Evolutionary conservation across 2,888 invertebrate species (phyloP), one percentile per base, ranked within the genome.

Genomic region (Oconnorella tubifera): DNA sequence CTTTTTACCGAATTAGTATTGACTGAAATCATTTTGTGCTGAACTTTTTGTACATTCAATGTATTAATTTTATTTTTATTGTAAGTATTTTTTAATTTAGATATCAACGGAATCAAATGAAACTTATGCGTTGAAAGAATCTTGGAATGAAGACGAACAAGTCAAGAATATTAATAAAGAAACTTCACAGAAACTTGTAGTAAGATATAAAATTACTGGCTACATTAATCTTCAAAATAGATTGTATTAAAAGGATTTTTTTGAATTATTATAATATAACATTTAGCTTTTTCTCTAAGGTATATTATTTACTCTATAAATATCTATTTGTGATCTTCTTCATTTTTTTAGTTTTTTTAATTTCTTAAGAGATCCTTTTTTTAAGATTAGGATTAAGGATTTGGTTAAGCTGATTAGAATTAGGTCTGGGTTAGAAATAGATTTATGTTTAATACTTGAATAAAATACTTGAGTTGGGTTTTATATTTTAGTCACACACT

Each of bases 271-370:
- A 40, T 6, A 40, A 40, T 40, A 40, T 40, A 14, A 40, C 10
- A 6, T 19, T 40, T 40, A 14, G 40, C 19, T 14, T 14, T 40
- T 40, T 2, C 14, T 59, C 14, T 61, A 28, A 58, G 48, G 31
- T 53, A 31, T 27, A 6, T 59, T 48, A 23, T 59, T 40, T 31
- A 1, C 33, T 58, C 32, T 32, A 58, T 53, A 14, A n/a, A 14
- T 14, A 19, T 40, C 53, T 53, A 53, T 14, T 53, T 53, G n/a
- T 53, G 53, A 60, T 49, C 60, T 51, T 19, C n/a, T 3, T 50
- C 2, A 2, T 40, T 6, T 29, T 32, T 50, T n/a, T 60, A 50
- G 29, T 49, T 23, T 1, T 50, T 51, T 23, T 23, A 33, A 27
- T 33, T 19, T 33, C n/a, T n/a, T n/a, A n/a, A n/a, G n/a, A n/a